Percentiles rank a stretch among this genome's conserved stretches.
Conservation (phyloP, 2,888 invertebrate genomes). For the Euzetes globulus region DNA sequence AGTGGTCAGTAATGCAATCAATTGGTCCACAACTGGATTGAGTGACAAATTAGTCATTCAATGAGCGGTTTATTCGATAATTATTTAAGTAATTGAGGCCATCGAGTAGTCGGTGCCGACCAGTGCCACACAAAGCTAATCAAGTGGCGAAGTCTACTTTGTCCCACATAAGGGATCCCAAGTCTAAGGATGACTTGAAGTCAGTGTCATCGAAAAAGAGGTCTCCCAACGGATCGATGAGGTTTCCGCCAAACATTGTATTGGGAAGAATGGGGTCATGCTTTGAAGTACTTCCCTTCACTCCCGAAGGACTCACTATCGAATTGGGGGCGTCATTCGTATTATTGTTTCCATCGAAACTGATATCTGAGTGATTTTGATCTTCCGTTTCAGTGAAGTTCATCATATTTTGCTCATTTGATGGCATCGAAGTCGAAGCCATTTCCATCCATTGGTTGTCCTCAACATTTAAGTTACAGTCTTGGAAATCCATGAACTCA, state of each 20-base stretch:
- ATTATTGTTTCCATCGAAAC: slow-evolving; percentile 4
- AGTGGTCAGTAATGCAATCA: background rate
- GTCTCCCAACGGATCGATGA: slow-evolving; percentile 25
- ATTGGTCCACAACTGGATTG: slow-evolving; percentile 28
- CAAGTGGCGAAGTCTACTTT: slow-evolving; percentile 64
- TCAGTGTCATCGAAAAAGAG: slow-evolving; percentile 61
- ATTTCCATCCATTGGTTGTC: slow-evolving; percentile 26
- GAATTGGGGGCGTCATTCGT: background rate
- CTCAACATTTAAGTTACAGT: slow-evolving; percentile 31
- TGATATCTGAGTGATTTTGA: slow-evolving; percentile 9
- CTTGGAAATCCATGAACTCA: slow-evolving; percentile 34
- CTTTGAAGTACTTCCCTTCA: slow-evolving; percentile 1
- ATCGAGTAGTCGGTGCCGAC: background rate
- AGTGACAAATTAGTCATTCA: background rate
- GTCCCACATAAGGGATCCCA: slow-evolving; percentile 60
- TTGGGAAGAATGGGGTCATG: slow-evolving; percentile 34
- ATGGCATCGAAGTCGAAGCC: slow-evolving; percentile 10
- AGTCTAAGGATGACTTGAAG: slow-evolving; percentile 56
- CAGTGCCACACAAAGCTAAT: background rate
- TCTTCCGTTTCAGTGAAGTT: background rate
- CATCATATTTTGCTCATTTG: background rate
- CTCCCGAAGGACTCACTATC: background rate
- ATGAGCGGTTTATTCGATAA: background rate
- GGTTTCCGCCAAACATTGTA: slow-evolving; percentile 26
- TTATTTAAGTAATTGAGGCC: background rate